phyloP scores from a whole-genome alignment of 2,797 vertebrate genomes.

The Neosilurus mollespiculum region DNA sequence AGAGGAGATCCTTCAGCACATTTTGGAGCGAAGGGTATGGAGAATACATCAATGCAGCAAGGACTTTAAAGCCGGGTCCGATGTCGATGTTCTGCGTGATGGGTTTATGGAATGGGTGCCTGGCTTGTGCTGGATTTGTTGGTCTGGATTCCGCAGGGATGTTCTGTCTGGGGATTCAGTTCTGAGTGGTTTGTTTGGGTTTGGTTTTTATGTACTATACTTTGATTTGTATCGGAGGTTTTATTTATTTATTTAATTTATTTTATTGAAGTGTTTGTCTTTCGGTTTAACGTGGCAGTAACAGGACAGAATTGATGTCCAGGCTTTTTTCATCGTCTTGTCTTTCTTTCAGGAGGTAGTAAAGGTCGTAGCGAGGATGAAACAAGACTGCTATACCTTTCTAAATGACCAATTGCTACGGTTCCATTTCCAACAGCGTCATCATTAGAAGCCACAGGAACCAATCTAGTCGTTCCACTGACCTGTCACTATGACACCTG shows the following conservation, averaged over 20 bases:
- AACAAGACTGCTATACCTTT: constrained; percentile 28
- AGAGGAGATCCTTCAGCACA: constrained; percentile 66
- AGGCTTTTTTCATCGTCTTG: background rate
- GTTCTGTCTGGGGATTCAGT: background rate
- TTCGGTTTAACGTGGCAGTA: background rate
- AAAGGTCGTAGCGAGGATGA: constrained; percentile 27
- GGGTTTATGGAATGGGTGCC: background rate
- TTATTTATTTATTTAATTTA: background rate
- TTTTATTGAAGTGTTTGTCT: background rate
- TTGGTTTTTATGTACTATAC: background rate
- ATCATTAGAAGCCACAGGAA: constrained; percentile 66
- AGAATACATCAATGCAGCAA: constrained; percentile 65
- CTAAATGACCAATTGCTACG: constrained; percentile 36
- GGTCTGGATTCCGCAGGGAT: background rate
- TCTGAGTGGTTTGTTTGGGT: background rate
- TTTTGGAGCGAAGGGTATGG: constrained; percentile 68
- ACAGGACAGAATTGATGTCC: background rate
- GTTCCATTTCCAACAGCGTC: constrained; percentile 52
- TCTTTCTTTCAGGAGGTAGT: constrained; percentile 2
- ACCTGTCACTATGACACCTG: constrained; percentile 39
- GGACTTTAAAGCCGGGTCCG: constrained; percentile 76
- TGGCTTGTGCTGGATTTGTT: background rate
- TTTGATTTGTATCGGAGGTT: background rate
- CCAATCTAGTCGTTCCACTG: constrained; percentile 46
- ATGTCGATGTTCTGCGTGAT: constrained; percentile 46